Base-by-base conservation (phyloP, 1,140 invertebrate species). In the Goniozus legneri region DNA sequence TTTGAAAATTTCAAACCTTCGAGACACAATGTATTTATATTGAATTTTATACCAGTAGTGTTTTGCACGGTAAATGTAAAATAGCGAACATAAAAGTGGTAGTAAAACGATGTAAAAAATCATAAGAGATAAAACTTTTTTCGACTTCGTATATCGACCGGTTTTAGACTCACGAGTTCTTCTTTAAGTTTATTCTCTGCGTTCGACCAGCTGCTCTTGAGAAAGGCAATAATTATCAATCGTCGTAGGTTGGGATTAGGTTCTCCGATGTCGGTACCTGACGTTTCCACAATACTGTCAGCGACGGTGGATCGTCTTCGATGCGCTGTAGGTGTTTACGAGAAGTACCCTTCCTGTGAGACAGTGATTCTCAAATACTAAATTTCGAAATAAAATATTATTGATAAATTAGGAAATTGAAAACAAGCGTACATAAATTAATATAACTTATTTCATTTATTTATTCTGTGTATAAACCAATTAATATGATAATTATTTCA, bases 141-240 rank as follows among this genome's bases (percentile, higher is more conserved):
- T n/a, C n/a, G n/a, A n/a, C n/a, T n/a, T n/a, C n/a, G n/a, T n/a
- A n/a, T n/a, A n/a, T n/a, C n/a, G n/a, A n/a, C n/a, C n/a, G n/a
- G n/a, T n/a, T n/a, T n/a, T n/a, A n/a, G n/a, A n/a, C n/a, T n/a
- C n/a, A n/a, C n/a, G n/a, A n/a, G n/a, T n/a, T n/a, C n/a, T n/a
- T n/a, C n/a, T n/a, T n/a, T n/a, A n/a, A n/a, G n/a, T n/a, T n/a
- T n/a, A n/a, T 40, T 40, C 33, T 53, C 31, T 41, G 31, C 24
- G 38, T 51, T 52, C 44, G 34, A 39, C 50, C 37, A 52, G 10
- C 4, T 27, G 21, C 20, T 38, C 16, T 47, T 42, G 22, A 52
- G 14, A 27, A 38, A 45, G 40, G 20, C 33, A 30, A 47, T 50
- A 46, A 47, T 52, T 47, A 40, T 52, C 50, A 42, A 41, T 36